A percentile compares a stretch with the other conserved stretches of the same genome.
Conservation (phyloP, 2,113 vertebrate species). For the Nycticorax nycticorax region DNA sequence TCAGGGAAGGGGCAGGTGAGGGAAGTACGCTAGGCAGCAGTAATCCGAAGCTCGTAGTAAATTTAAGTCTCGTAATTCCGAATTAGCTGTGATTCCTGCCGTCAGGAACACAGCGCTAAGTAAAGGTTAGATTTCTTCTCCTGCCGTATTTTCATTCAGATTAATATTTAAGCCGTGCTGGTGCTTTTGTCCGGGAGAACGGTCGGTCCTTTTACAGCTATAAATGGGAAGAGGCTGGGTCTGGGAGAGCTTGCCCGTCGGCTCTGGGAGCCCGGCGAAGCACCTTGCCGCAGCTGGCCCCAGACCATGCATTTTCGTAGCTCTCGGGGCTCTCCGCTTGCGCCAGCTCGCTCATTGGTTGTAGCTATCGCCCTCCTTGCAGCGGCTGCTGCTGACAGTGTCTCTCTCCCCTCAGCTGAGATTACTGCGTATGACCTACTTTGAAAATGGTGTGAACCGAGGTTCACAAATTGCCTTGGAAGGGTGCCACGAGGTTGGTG, state of each 20-base stretch:
- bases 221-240: conserved; percentile 22
- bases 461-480: conserved; percentile 75
- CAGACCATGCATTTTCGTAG: not conserved
- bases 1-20: not conserved
- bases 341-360: not conserved
- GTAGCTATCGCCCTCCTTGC: conserved; percentile 40
- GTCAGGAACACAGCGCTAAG: conserved; percentile 4
- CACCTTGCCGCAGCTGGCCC: conserved; percentile 28
- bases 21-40: not conserved
- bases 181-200: conserved; percentile 14
- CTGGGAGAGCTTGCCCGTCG: conserved; percentile 7
- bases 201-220: conserved; percentile 37
- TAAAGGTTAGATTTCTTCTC: conserved; percentile 61
- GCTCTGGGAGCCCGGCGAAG: conserved; percentile 42
- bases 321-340: not conserved
- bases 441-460: conserved; percentile 75
- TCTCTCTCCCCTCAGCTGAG: conserved; percentile 63
- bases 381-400: conserved; percentile 47
- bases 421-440: conserved; percentile 79
- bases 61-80: not conserved
- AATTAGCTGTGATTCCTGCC: conserved; percentile 47
- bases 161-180: conserved; percentile 69
- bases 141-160: conserved; percentile 65
- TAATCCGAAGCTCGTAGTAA: not conserved
- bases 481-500: conserved; percentile 53